A percentile compares a stretch with the other conserved stretches of the same genome.
Conservation (phyloP, 2,113 vertebrate genomes). For the Vulpes ferrilata region DNA sequence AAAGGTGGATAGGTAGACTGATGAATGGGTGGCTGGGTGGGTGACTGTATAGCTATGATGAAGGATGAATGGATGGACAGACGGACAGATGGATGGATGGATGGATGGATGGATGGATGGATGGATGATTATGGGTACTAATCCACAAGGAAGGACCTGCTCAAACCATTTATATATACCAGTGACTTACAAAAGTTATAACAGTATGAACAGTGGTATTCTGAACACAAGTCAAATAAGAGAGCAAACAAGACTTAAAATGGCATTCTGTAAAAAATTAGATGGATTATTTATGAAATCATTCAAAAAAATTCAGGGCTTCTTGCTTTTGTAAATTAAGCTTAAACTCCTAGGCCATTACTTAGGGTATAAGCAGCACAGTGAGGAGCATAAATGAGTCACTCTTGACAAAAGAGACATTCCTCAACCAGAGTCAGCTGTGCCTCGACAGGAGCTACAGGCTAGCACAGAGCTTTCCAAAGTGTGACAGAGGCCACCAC, state of each 20-base stretch:
- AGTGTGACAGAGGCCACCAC: background rate
- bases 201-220: background rate
- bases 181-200: background rate
- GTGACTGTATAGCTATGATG: background rate
- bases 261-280: background rate
- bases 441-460: background rate
- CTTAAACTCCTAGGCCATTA: background rate
- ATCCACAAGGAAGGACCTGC: background rate
- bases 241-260: background rate
- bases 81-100: too few species aligned
- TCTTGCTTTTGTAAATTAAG: background rate
- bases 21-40: background rate
- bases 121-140: background rate
- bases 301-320: constrained; percentile 1
- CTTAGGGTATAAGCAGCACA: background rate
- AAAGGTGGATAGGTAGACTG: too few species aligned
- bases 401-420: background rate
- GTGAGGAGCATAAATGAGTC: background rate
- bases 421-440: background rate
- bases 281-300: background rate
- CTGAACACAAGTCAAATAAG: constrained; percentile 18
- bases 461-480: background rate
- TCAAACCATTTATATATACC: background rate
- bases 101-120: background rate
- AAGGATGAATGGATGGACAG: background rate